Percentiles rank a stretch among this genome's conserved stretches.
These are phyloP conservation scores for Atherinomorus stipes DNA, from an alignment of 2,113 vertebrate genomes.

Conservation along the genomic window DNA sequence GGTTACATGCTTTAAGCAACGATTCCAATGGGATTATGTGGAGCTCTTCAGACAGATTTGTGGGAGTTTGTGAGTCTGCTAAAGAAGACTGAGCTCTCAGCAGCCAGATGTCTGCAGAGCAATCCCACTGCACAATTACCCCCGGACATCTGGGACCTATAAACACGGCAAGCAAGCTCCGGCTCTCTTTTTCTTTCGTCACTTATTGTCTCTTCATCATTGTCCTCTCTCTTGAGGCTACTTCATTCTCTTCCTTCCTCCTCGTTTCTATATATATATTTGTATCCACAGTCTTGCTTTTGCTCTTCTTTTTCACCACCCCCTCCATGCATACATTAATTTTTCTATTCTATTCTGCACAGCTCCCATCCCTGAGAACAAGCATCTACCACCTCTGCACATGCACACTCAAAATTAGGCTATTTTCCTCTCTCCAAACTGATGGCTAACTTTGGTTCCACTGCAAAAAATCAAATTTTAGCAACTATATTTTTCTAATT, in stretches of 20 bases:
- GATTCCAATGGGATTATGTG: slow-evolving; percentile 63
- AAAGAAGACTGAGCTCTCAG: slow-evolving; percentile 60
- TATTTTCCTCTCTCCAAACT: slow-evolving; percentile 20
- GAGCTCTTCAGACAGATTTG: slow-evolving; percentile 55
- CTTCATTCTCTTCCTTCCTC: slow-evolving; percentile 29
- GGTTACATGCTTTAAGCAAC: slow-evolving; percentile 55
- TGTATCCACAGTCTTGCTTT: slow-evolving; percentile 2
- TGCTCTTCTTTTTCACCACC: not conserved
- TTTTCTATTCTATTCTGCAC: not conserved
- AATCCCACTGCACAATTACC: slow-evolving; percentile 79
- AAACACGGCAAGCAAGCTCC: slow-evolving; percentile 52
- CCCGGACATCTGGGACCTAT: slow-evolving; percentile 79
- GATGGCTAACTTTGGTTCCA: slow-evolving; percentile 4
- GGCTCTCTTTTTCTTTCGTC: slow-evolving; percentile 35
- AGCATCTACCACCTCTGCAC: slow-evolving; percentile 13
- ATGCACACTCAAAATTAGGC: slow-evolving; percentile 1
- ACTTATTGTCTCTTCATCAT: slow-evolving; percentile 57
- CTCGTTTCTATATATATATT: slow-evolving; percentile 6
- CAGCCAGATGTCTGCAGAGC: slow-evolving; percentile 76
- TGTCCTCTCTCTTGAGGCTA: slow-evolving; percentile 36
- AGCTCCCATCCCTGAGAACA: slow-evolving; percentile 11
- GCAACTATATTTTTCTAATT: too few species aligned
- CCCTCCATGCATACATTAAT: slow-evolving; percentile 23
- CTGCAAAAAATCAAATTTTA: too few species aligned
- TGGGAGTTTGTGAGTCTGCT: slow-evolving; percentile 45